Base-by-base conservation (phyloP, 1,140 invertebrate genomes). In the Venturia canescens region DNA sequence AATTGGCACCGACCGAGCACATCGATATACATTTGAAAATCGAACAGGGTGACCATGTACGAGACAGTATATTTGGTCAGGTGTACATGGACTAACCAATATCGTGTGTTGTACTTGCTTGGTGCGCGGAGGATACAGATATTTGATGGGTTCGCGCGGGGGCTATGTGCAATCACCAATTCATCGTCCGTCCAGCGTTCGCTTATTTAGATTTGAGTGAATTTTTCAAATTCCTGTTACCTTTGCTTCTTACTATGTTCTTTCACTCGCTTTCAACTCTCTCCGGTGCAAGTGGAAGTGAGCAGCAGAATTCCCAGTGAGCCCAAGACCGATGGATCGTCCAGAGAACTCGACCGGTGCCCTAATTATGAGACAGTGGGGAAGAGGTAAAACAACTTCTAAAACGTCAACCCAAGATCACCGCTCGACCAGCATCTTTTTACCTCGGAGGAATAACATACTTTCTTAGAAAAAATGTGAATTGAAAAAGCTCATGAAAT, bases 11-110 rank as follows among this genome's bases (percentile, higher is more conserved):
- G 60, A 23, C 26, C 29, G 21, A 7, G 70, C 21, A 48, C 9
- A 72, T 31, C 70, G 70, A 72, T 72, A 26, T 44, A n/a, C n/a
- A 44, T 63, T 26, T 13, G 60, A 63, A 63, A 63, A 63, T 63
- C 60, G 60, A 63, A 63, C 21, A 6, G 23, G 26, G 21, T 27
- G 60, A 63, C 23, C 60, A 63, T 63, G 27, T 63, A 26, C 60
- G 50, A n/a, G 16, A 63, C n/a, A 21, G 27, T 63, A 63, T 63
- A 26, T 63, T 21, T 63, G 60, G 0, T 23, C 60, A 63, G 21
- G 60, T 63, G 60, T 63, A 63, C 27, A 23, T 63, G 23, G 16
- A 53, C 16, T 23, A 26, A 63, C 60, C 23, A 63, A 63, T 63
- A 63, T 63, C 27, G 60, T 63, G 21, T 27, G 27, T 23, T 23